A percentile compares a stretch with the other conserved stretches of the same genome.
Conservation (phyloP, 1,140 invertebrate species). For the Hyles euphorbiae region DNA sequence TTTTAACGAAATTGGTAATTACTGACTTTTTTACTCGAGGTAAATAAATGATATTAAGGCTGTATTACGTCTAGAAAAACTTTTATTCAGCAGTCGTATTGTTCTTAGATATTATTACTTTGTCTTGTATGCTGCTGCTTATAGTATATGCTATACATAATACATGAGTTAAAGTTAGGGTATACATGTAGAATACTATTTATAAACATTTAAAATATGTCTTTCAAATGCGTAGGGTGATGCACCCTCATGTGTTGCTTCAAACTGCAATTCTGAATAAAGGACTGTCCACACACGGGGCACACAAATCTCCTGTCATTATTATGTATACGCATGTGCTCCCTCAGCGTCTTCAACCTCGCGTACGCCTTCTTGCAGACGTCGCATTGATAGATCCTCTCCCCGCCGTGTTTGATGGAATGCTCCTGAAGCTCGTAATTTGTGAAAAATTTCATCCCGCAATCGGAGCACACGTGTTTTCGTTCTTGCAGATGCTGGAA, state of each 20-base stretch:
- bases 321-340: conserved; percentile 73
- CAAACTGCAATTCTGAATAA: conserved; percentile 63
- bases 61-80: no score
- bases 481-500: conserved; percentile 58
- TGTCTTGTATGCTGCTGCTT: no score
- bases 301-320: conserved; percentile 65
- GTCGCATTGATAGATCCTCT: conserved; percentile 64
- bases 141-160: no score
- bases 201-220: conserved; percentile 29
- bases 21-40: no score
- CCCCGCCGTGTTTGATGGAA: conserved; percentile 58
- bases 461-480: conserved; percentile 59
- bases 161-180: no score
- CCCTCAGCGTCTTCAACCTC: conserved; percentile 72
- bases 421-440: conserved; percentile 62
- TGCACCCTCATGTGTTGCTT: conserved; percentile 59
- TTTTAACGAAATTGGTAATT: no score
- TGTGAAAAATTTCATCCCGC: conserved; percentile 63
- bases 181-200: no score
- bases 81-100: no score
- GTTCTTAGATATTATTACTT: no score
- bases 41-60: no score
- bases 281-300: conserved; percentile 64
- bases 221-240: conserved; percentile 54
- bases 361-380: conserved; percentile 74